phyloP scores from a whole-genome alignment of 2,797 vertebrate species.

The Microcaecilia unicolor region DNA sequence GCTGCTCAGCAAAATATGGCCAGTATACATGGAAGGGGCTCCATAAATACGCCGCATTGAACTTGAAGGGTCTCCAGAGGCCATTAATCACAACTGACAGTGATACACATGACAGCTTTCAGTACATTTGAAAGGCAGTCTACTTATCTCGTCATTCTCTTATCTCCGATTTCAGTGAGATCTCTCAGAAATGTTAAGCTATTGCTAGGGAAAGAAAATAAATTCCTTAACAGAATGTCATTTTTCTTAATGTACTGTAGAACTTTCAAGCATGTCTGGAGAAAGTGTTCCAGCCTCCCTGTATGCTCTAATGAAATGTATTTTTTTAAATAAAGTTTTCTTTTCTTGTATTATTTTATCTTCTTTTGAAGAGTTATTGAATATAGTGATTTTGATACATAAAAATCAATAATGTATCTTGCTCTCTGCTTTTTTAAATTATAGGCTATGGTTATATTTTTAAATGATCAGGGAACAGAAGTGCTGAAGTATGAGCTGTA shows the following conservation, averaged over 20 bases:
- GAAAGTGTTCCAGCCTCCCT: no score
- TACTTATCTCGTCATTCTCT: constrained; percentile 40
- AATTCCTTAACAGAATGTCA: constrained; percentile 8
- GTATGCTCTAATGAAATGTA: no score
- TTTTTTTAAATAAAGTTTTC: no score
- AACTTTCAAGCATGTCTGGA: no score
- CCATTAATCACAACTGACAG: constrained; percentile 34
- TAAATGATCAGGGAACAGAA: no score
- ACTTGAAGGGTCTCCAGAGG: constrained; percentile 26
- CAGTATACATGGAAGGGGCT: constrained; percentile 28
- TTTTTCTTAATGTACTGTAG: constrained; percentile 4
- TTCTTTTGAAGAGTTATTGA: no score
- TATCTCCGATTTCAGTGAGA: constrained; percentile 35
- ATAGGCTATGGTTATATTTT: no score
- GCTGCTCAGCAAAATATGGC: constrained; percentile 23
- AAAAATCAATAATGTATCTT: no score
- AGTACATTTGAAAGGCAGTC: constrained; percentile 24
- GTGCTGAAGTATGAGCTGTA: no score
- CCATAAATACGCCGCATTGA: constrained; percentile 27
- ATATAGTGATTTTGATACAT: no score
- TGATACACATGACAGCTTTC: constrained; percentile 30
- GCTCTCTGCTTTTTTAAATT: no score
- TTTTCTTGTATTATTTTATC: no score
- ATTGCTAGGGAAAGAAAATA: constrained; percentile 16
- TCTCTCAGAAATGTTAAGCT: constrained; percentile 30